Conservation (phyloP, 2,113 vertebrate genomes). For the Athene cunicularia region DNA sequence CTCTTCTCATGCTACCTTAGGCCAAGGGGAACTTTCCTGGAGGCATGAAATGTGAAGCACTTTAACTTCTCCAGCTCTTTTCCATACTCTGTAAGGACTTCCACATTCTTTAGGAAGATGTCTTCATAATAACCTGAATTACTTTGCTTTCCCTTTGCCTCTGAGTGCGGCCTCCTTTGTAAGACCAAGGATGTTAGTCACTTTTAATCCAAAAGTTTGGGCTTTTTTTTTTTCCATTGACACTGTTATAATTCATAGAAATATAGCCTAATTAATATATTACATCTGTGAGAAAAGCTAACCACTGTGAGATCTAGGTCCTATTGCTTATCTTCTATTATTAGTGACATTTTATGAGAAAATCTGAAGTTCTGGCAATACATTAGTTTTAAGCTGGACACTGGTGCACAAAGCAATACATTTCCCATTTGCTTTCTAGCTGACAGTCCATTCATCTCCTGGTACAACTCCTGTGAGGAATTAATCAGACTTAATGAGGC, state of each 20-base stretch:
- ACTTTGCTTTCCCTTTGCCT: neutral
- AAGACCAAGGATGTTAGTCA: neutral
- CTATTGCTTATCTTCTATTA: neutral
- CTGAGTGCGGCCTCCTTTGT: neutral
- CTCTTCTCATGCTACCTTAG: neutral
- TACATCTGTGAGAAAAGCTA: neutral
- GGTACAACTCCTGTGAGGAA: neutral
- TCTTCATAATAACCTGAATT: neutral
- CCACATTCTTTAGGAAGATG: neutral
- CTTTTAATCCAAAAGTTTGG: neutral
- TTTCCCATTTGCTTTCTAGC: neutral
- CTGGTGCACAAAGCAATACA: neutral
- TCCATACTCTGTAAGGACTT: neutral
- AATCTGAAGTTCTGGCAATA: neutral
- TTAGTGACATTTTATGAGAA: neutral
- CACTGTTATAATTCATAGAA: neutral
- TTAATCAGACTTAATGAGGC: conserved; percentile 11
- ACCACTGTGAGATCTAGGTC: neutral
- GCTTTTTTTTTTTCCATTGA: neutral
- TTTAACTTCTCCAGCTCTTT: neutral
- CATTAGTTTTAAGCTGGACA: neutral
- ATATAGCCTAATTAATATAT: neutral
- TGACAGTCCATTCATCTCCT: conserved; percentile 4
- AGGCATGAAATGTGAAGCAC: neutral
- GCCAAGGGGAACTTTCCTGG: neutral